Evolutionary conservation across 2,113 vertebrate genomes (phyloP), one percentile per base, ranked within the genome.

Genomic region (Chionis minor): DNA sequence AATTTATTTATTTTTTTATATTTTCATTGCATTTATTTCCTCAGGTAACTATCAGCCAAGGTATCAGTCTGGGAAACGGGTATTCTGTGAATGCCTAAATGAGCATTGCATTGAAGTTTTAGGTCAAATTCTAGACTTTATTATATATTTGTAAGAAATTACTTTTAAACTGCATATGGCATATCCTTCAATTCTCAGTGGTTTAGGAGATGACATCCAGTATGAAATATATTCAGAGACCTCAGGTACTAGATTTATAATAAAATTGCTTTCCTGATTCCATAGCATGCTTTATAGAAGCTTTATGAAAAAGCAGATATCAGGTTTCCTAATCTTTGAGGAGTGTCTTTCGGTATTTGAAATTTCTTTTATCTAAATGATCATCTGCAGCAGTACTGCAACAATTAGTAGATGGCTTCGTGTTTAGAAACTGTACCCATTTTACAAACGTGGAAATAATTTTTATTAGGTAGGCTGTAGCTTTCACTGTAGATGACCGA

Each of bases 91-190:
- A 70, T 78, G n/a, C 42, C 56, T 75, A 81, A 89, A 75, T 70
- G 30, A 82, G 22, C 28, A 66, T 38, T 94, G 30, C 61, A 87
- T 8, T 72, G 54, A 70, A 38, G 40, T 35, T 81, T 94, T 87
- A 87, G 70, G 70, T 84, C 33, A 82, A 94, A 94, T 85, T 87
- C n/a, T 54, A 90, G 49, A 59, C 27, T 82, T 84, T 49, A 40
- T 81, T 88, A 71, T 33, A 20, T 69, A 94, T 79, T 86, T 89
- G 5, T 90, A 80, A 85, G 32, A 81, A 94, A 82, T 85, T 73
- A 42, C 17, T 94, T 93, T 91, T n/a, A 79, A 82, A 90, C 69
- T 91, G 20, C 45, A 27, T 85, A 55, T 85, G 80, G 72, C 45
- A 54, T 71, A 54, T 49, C 49, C 33, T 94, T 84, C 33, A 87